Conservation (phyloP, 2,113 vertebrate species). For the Capra hircus region DNA sequence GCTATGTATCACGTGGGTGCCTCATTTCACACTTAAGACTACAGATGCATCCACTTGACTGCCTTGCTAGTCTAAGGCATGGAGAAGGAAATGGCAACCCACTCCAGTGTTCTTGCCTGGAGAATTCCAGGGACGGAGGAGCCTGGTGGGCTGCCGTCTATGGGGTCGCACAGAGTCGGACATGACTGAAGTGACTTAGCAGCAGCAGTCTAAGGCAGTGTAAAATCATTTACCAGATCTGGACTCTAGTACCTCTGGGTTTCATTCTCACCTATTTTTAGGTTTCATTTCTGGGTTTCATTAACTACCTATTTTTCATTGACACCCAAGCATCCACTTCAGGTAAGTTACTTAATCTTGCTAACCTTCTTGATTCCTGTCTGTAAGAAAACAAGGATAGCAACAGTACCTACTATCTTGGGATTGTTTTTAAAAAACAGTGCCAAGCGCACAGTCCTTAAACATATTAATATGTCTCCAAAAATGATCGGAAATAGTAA, state of each 20-base stretch:
- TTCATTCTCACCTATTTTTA: neutral
- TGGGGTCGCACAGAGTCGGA: no score
- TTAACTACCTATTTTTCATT: neutral
- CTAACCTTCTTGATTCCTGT: neutral
- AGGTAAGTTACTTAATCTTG: neutral
- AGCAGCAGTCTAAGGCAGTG: neutral
- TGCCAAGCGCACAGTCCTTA: neutral
- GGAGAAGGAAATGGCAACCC: no score
- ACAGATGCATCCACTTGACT: neutral
- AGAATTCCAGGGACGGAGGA: no score
- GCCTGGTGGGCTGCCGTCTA: no score
- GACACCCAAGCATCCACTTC: neutral
- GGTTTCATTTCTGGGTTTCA: neutral
- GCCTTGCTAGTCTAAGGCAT: neutral
- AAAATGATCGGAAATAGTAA: conserved; percentile 4
- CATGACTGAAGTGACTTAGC: no score
- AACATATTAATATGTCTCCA: neutral
- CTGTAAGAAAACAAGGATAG: neutral
- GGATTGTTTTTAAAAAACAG: neutral
- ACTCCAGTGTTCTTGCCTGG: no score
- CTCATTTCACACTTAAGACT: neutral
- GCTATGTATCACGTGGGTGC: neutral
- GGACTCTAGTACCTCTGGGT: neutral
- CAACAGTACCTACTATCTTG: neutral
- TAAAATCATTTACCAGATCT: neutral